phyloP scores from a whole-genome alignment of 2,113 vertebrate species.

The Ceratotherium simum region DNA sequence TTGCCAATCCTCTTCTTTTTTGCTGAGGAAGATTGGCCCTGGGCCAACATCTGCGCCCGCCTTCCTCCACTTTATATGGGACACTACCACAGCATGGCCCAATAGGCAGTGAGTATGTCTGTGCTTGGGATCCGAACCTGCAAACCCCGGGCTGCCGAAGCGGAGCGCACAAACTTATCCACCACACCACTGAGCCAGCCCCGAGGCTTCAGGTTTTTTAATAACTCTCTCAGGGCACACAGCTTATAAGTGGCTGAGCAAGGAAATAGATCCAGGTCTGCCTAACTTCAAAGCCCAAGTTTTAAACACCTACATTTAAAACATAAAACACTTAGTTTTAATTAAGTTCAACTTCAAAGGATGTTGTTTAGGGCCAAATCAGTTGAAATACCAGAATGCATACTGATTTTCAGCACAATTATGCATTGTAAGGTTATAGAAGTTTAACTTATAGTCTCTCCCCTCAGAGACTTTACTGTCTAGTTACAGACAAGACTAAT shows the following conservation, averaged over 20 bases:
- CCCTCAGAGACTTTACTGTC: constrained; percentile 38
- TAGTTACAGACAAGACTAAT: constrained; percentile 18
- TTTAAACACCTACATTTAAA: neutral
- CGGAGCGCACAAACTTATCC: no score
- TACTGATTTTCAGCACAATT: constrained; percentile 5
- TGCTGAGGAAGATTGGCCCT: no score
- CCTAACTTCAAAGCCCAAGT: constrained; percentile 29
- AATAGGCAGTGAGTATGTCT: no score
- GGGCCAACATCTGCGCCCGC: no score
- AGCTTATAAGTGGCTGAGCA: neutral
- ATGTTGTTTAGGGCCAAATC: constrained; percentile 17
- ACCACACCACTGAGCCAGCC: no score
- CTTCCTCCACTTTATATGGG: no score
- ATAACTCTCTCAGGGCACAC: neutral
- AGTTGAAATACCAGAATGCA: constrained; percentile 1
- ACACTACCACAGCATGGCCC: no score
- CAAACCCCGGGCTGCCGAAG: no score
- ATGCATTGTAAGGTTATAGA: neutral
- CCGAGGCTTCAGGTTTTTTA: neutral
- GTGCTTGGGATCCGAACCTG: no score
- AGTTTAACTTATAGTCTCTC: neutral
- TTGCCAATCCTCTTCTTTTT: no score
- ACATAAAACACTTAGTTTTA: neutral
- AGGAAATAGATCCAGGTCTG: constrained; percentile 7
- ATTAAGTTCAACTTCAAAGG: constrained; percentile 36